A percentile compares a stretch with the other conserved stretches of the same genome.
Conservation (phyloP, 2,113 vertebrate species). For the Bufo bufo region DNA sequence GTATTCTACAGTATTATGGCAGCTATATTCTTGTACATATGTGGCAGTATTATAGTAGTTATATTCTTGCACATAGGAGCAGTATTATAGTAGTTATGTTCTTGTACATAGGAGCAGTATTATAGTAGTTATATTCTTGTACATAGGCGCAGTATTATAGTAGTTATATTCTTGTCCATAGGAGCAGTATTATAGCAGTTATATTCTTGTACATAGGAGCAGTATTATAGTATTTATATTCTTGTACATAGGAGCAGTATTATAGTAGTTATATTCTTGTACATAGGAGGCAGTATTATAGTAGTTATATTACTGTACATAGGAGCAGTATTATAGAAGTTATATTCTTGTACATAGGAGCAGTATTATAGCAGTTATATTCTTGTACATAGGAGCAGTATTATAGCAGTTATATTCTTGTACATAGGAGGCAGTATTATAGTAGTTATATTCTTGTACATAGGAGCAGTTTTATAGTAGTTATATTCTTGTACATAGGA, state of each 20-base stretch:
- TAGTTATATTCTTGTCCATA: not conserved
- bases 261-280: slow-evolving; percentile 7
- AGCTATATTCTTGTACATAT: too few relatives aligned
- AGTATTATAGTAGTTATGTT: not conserved
- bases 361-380: slow-evolving; percentile 1
- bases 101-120: not conserved
- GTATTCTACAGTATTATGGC: too few relatives aligned
- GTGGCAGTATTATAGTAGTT: not conserved
- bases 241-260: not conserved
- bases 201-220: slow-evolving; percentile 1
- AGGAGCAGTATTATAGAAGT: not conserved
- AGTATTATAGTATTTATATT: slow-evolving; percentile 8
- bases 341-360: not conserved
- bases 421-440: not conserved
- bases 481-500: slow-evolving; percentile 9
- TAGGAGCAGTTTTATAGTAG: not conserved
- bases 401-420: not conserved
- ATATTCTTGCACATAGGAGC: not conserved
- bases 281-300: not conserved
- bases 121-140: slow-evolving; percentile 5
- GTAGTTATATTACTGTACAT: not conserved
- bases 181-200: not conserved
- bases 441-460: slow-evolving; percentile 4
- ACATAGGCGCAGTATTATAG: not conserved
- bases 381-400: not conserved